A percentile compares a stretch with the other conserved stretches of the same genome.
These are phyloP conservation scores for Ceyx cyanopectus DNA, from an alignment of 2,113 vertebrate species.

Conservation along the genomic window DNA sequence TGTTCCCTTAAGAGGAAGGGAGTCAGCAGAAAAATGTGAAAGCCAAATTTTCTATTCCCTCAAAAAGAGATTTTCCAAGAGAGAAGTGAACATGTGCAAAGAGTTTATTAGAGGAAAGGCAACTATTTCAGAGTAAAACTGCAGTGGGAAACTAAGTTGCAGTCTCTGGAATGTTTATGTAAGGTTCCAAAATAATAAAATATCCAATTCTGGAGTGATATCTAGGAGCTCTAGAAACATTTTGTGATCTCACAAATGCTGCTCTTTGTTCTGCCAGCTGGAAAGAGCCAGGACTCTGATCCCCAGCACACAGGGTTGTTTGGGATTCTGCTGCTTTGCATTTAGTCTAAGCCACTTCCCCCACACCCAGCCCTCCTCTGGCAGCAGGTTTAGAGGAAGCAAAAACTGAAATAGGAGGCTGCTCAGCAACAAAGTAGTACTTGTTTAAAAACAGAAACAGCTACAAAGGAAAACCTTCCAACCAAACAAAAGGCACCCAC, in stretches of 20 bases:
- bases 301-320: not conserved
- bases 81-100: not conserved
- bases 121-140: not conserved
- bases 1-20: constrained; percentile 7
- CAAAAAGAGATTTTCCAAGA: not conserved
- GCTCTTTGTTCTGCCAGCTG: not conserved
- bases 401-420: not conserved
- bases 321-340: fast-evolving
- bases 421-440: not conserved
- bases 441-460: not conserved
- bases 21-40: constrained; percentile 1
- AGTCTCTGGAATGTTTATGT: not conserved
- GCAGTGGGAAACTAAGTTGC: not conserved
- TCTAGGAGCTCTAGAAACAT: not conserved
- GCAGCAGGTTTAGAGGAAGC: not conserved
- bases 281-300: not conserved
- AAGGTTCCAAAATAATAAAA: not conserved
- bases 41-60: not conserved
- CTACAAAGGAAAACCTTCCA: not conserved
- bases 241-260: not conserved
- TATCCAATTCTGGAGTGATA: not conserved
- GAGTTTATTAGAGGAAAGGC: not conserved
- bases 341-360: not conserved
- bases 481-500: not conserved
- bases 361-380: not conserved